Evolutionary conservation across 64 coral and sea anemone species (phyloP).

Genomic region (Montipora sp.): DNA sequence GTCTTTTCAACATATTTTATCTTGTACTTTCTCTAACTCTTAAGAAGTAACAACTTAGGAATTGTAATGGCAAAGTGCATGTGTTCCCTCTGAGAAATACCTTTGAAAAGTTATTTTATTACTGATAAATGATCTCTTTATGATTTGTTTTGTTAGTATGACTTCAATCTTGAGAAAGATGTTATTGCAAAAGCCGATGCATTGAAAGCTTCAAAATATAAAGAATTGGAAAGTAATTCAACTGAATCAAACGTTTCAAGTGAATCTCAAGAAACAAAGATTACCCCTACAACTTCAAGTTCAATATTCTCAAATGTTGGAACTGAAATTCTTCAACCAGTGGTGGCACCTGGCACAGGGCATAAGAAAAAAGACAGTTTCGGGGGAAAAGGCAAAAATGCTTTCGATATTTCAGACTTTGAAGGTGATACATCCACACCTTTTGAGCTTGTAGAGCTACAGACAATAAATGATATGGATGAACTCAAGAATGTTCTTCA

Average conservation of each 20-base stretch:
- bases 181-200: constrained; percentile 72
- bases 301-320: constrained; percentile 82
- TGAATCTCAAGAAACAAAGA: neutral
- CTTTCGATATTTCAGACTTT: constrained; percentile 94
- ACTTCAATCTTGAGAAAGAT: constrained; percentile 78
- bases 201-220: constrained; percentile 59
- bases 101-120: too few relatives aligned
- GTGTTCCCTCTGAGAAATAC: too few relatives aligned
- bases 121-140: neutral
- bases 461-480: constrained; percentile 95
- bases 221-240: constrained; percentile 30
- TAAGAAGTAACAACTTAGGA: too few relatives aligned
- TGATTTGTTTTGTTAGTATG: constrained; percentile 71
- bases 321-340: constrained; percentile 89
- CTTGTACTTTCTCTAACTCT: too few relatives aligned
- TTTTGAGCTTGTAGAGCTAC: constrained; percentile 94
- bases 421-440: constrained; percentile 77
- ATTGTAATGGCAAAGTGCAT: too few relatives aligned
- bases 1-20: too few relatives aligned
- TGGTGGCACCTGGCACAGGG: constrained; percentile 43
- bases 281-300: constrained; percentile 35
- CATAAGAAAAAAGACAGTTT: constrained; percentile 85
- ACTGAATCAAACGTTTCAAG: constrained; percentile 12
- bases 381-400: constrained; percentile 70
- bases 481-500: constrained; percentile 86